phyloP scores from a whole-genome alignment of 2,888 invertebrate genomes.

The Tetragnatha montana region DNA sequence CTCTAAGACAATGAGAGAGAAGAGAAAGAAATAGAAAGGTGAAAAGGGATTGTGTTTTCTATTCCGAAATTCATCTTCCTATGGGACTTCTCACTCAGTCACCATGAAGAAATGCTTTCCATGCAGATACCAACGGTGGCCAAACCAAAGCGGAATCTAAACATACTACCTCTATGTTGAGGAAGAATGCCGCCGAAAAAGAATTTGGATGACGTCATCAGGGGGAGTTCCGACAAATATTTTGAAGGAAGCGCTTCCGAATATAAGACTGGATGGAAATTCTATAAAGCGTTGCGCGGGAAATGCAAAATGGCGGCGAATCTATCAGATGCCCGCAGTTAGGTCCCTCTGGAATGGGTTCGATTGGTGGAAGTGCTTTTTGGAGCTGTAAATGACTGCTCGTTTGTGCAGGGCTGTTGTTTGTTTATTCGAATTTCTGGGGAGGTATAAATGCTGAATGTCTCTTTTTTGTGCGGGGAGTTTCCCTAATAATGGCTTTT shows the following conservation, averaged over 20 bases:
- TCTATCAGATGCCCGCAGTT: slow-evolving; percentile 7
- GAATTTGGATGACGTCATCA: slow-evolving; percentile 55
- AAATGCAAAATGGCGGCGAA: slow-evolving; percentile 44
- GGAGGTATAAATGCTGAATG: background rate
- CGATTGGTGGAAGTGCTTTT: background rate
- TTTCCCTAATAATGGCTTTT: background rate
- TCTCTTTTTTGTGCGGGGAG: background rate
- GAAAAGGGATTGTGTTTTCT: no score
- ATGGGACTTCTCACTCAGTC: no score
- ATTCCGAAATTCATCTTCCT: no score
- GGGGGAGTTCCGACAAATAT: slow-evolving; percentile 47
- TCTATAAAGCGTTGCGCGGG: slow-evolving; percentile 20
- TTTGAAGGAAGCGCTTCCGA: slow-evolving; percentile 30
- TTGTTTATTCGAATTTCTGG: background rate
- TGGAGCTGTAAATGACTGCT: background rate
- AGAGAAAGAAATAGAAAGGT: no score
- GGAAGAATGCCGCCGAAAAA: slow-evolving; percentile 32
- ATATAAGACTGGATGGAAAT: slow-evolving; percentile 42
- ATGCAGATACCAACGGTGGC: no score
- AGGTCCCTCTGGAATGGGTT: background rate
- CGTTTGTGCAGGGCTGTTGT: background rate
- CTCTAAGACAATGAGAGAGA: no score
- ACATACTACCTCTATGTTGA: background rate
- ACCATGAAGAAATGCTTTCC: no score
- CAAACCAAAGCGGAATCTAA: no score